Evolutionary conservation across 2,797 vertebrate genomes (phyloP), one percentile per base, ranked within the genome.

Genomic region (Buphagus erythrorhynchus): DNA sequence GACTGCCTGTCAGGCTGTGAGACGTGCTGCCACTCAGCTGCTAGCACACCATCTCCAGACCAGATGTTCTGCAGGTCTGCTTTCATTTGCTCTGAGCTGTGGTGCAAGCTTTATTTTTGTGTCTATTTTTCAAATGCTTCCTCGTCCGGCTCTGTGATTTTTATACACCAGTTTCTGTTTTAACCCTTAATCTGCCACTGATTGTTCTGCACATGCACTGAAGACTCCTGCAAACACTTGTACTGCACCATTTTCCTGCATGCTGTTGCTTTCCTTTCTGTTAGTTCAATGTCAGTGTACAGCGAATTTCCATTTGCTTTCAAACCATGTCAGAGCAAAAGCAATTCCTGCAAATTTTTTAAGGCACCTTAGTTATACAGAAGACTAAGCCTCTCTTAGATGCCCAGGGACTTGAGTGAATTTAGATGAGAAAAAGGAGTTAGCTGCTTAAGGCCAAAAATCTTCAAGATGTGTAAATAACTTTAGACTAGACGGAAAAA

Each of bases 11-110:
- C 94, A 74, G 59, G 31, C 40, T 28, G n/a, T 7, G 58, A 77
- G 75, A 80, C 28, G 0, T 1, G 76, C 82, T 94, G 95, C 76
- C 90, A 68, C 79, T 96, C 94, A 90, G 76, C 91, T 88, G 90
- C 94, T 51, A 83, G 68, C 75, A 33, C 58, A 91, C 68, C 91
- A 78, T 83, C 79, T 68, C 89, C 79, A 46, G 19, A 83, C 49
- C 96, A 97, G 91, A 90, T 94, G 91, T 79, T 88, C 45, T 40
- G n/a, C 5, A 1, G 48, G 48, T 16, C 75, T 65, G 38, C 57
- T 86, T 67, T 65, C 33, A 83, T 91, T 90, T 61, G n/a, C 16
- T 62, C 91, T 72, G 68, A 88, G 62, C 38, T 68, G 31, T 28
- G 46, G 28, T 48, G 61, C 31, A 72, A 75, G 35, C 55, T 88